Base-by-base conservation (phyloP, 2,113 vertebrate genomes). In the Cyphotilapia sp. region DNA sequence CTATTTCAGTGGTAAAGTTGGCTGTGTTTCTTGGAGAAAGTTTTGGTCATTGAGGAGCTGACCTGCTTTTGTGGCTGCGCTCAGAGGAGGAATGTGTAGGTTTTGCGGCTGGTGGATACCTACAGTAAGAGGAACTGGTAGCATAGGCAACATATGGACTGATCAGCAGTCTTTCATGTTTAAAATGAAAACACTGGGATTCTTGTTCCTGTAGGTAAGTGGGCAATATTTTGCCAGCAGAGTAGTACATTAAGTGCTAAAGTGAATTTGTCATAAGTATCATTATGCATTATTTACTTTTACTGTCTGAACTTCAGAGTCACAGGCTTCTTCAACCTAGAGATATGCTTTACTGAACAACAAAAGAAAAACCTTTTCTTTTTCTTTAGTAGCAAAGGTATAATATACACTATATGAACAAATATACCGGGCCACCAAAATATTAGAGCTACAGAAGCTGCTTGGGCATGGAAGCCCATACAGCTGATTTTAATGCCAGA, bases 1-100 rank as follows among this genome's bases (percentile, higher is more conserved):
- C 90, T 95, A 93, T 95, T 96, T 95, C 90, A 88, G 95, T 83
- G 95, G 96, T 95, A 91, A 92, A 88, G 92, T 69, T 94, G 93
- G 90, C 93, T 87, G 93, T 91, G 85, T 95, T 92, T 95, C 93
- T 94, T 93, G 92, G 90, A 94, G 71, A 82, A 90, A 90, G 83
- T 87, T 92, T 91, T 92, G 92, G 93, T 95, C 92, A 93, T 84
- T 57, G 91, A 92, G 89, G 91, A 91, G 91, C 89, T 87, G 90
- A 95, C 69, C 84, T 88, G 87, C 84, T 88, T 93, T 92, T 93
- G 94, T 88, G 94, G 95, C 87, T 80, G 80, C 16, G 49, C 85
- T 91, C 38, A 9, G 35, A 82, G 53, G 84, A 93, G 91, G 92
- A 91, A 91, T 93, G 94, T 94, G 90, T 93, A 93, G 78, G 82